Base-by-base conservation (phyloP, 2,113 vertebrate genomes). In the Bagarius yarrelli region DNA sequence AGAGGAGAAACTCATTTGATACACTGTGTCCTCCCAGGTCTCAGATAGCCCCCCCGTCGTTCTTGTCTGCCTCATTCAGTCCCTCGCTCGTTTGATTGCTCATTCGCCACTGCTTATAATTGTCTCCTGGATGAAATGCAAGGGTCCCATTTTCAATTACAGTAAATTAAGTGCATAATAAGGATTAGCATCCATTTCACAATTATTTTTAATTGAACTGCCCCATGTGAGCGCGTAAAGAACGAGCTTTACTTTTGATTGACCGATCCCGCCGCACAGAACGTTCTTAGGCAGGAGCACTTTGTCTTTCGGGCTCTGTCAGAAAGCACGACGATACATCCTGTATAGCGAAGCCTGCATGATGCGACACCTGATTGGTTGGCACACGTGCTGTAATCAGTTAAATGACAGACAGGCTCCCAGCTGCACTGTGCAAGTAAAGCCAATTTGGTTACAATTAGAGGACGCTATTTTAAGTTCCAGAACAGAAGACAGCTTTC, bases 381-480 rank as follows among this genome's bases (percentile, higher is more conserved):
- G 90, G 90, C 91, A 91, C 86, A 85, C 85, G n/a, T 75, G 83
- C 86, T 74, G 88, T 91, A 91, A 92, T 93, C 92, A 91, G 90
- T 89, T 89, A 88, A 90, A 92, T 91, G 91, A 92, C 90, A 89
- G 91, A 91, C 87, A 89, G 90, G 89, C 88, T 88, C 90, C 89
- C 93, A 93, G 92, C 92, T 92, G 93, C 92, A 90, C 88, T 80
- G 87, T 86, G 87, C 88, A 90, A 88, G 86, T 90, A 88, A 89
- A 91, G 91, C 91, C 91, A 92, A 92, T 91, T 94, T 90, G 90
- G 88, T 89, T 91, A 91, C 92, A 93, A 93, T 93, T 91, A 93
- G 90, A 91, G 86, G 86, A 86, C 88, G 90, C 91, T 93, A 92
- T 93, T 93, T 92, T 91, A 91, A 89, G 88, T 85, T 89, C 85